Evolutionary conservation across 2,113 vertebrate genomes (phyloP).

Genomic region (Heptranchias perlo): DNA sequence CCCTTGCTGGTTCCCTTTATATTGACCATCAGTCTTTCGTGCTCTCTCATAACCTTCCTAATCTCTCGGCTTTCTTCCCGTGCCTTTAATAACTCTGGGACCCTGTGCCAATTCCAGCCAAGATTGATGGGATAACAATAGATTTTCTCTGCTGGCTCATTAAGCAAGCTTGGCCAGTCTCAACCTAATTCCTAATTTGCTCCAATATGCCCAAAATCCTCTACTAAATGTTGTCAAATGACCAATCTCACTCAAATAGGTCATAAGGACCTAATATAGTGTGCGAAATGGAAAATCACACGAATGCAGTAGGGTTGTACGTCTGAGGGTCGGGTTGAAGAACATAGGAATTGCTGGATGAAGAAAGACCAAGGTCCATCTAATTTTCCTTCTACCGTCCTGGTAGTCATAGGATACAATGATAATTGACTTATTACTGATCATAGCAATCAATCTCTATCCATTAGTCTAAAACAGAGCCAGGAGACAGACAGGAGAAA

Average conservation of each 20-base stretch:
- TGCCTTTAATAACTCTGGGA: background rate
- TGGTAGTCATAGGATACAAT: background rate
- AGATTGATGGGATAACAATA: constrained; percentile 26
- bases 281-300: background rate
- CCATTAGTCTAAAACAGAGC: background rate
- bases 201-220: constrained; percentile 5
- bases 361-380: background rate
- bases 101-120: background rate
- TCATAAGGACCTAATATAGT: background rate
- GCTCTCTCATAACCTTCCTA: background rate
- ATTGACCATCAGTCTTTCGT: background rate
- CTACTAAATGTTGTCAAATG: background rate
- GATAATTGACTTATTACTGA: background rate
- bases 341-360: background rate
- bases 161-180: constrained; percentile 15
- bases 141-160: constrained; percentile 30
- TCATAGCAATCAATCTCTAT: background rate
- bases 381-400: background rate
- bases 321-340: background rate
- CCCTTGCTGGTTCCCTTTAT: background rate
- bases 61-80: background rate
- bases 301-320: background rate
- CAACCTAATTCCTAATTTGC: constrained; percentile 27
- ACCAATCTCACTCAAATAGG: background rate
- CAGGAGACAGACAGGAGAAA: background rate